Conservation (phyloP, 2,888 invertebrate genomes). For the Cosmia trapezina region DNA sequence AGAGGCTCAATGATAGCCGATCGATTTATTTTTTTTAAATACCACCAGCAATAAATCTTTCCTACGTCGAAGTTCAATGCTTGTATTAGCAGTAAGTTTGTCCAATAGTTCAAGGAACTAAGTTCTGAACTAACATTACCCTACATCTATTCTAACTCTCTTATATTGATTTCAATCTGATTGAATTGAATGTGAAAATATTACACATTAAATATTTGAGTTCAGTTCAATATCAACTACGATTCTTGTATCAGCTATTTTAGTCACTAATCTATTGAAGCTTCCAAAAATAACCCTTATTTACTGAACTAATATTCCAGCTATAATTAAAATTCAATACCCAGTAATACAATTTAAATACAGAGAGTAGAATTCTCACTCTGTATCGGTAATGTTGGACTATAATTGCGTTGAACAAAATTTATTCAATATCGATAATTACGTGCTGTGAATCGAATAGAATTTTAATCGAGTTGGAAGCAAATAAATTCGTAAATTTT, state of each 20-base stretch:
- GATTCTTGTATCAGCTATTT: not conserved
- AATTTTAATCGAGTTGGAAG: constrained; percentile 58
- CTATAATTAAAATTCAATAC: constrained; percentile 19
- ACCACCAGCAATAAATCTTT: not conserved
- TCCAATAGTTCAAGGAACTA: constrained; percentile 9
- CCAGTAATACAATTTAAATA: constrained; percentile 33
- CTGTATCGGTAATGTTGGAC: constrained; percentile 32
- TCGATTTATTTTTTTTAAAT: not conserved
- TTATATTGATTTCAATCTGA: constrained; percentile 11
- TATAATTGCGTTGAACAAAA: constrained; percentile 40
- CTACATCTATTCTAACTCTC: not conserved
- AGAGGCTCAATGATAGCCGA: too few species aligned
- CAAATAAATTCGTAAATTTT: constrained; percentile 58
- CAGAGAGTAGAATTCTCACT: not conserved
- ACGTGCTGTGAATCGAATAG: constrained; percentile 57
- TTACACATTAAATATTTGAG: constrained; percentile 5
- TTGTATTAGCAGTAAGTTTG: constrained; percentile 15
- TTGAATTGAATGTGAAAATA: too few species aligned
- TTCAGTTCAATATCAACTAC: constrained; percentile 8
- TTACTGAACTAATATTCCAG: constrained; percentile 18
- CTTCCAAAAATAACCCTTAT: constrained; percentile 11
- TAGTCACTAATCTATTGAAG: not conserved
- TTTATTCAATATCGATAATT: constrained; percentile 63
- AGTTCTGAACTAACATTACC: constrained; percentile 22
- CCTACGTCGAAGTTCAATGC: constrained; percentile 8